Conservation (phyloP, 2,888 invertebrate species). For the Meiosimyza decipiens region DNA sequence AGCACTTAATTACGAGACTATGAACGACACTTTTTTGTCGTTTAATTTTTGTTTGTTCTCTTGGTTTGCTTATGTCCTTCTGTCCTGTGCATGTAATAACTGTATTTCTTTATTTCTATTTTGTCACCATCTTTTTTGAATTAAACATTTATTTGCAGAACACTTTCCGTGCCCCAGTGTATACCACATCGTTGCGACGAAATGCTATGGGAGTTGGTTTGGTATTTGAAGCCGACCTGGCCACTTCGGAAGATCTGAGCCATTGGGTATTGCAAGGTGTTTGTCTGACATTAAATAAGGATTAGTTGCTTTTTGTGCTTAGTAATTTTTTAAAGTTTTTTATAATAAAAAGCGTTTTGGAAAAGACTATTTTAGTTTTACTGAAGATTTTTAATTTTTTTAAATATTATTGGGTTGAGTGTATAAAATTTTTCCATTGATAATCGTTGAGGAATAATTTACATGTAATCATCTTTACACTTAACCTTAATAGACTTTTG, state of each 20-base stretch:
- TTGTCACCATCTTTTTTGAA: conserved; percentile 24
- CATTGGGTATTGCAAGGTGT: conserved; percentile 94
- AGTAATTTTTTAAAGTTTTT: no score
- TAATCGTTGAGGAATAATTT: not conserved
- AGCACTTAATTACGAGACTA: conserved; percentile 51
- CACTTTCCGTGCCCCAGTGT: conserved; percentile 88
- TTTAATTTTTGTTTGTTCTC: conserved; percentile 11
- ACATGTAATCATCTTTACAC: no score
- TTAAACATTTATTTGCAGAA: conserved; percentile 71
- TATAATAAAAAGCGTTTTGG: no score
- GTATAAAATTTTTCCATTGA: no score
- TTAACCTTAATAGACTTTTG: no score
- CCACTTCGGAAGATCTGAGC: conserved; percentile 83
- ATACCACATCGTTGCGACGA: conserved; percentile 85
- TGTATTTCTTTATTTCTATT: not conserved
- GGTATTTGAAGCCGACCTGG: conserved; percentile 89
- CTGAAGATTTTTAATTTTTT: no score
- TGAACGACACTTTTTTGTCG: conserved; percentile 13
- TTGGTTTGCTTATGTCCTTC: not conserved
- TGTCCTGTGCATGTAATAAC: not conserved
- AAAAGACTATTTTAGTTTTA: no score
- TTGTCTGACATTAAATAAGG: conserved; percentile 87
- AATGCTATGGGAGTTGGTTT: conserved; percentile 93
- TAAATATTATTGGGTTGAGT: not conserved
- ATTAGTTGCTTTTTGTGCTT: conserved; percentile 63